Conservation (phyloP, 2,113 vertebrate genomes). For the Rhinichthys klamathensis region DNA sequence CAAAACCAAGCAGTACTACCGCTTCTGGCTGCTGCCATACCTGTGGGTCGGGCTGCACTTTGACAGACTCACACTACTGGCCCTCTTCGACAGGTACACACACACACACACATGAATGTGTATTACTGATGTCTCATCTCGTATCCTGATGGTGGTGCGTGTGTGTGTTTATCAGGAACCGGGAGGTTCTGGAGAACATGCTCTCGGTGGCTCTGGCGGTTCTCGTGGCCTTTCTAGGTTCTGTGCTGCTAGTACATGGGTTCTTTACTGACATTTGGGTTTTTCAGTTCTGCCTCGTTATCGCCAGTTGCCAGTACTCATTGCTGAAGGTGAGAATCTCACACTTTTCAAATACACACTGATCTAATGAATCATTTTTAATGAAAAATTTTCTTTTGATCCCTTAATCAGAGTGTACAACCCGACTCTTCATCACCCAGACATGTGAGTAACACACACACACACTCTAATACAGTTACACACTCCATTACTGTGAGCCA, state of each 20-base stretch:
- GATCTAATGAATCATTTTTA: not conserved
- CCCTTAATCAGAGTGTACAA: conserved; percentile 89
- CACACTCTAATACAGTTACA: not conserved
- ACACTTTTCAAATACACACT: not conserved
- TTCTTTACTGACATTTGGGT: conserved; percentile 99
- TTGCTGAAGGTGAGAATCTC: conserved; percentile 86
- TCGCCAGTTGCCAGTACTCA: conserved; percentile 98
- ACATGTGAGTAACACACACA: conserved; percentile 83
- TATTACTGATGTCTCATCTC: not conserved
- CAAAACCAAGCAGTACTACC: conserved; percentile 94
- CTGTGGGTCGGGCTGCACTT: conserved; percentile 97
- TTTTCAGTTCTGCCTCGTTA: conserved; percentile 99
- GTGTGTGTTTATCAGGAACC: conserved; percentile 79
- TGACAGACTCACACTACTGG: conserved; percentile 95
- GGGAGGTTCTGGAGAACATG: conserved; percentile 94
- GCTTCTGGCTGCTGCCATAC: conserved; percentile 94
- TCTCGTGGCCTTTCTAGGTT: conserved; percentile 96
- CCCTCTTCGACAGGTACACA: conserved; percentile 92
- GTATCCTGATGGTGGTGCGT: not conserved
- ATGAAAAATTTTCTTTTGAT: conserved; percentile 34
- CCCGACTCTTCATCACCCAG: conserved; percentile 97
- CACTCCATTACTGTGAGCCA: not conserved
- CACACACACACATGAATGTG: not conserved
- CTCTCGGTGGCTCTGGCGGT: conserved; percentile 91
- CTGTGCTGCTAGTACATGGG: conserved; percentile 91